Conservation (phyloP, 2,797 vertebrate genomes). For the Gymnodraco acuticeps region DNA sequence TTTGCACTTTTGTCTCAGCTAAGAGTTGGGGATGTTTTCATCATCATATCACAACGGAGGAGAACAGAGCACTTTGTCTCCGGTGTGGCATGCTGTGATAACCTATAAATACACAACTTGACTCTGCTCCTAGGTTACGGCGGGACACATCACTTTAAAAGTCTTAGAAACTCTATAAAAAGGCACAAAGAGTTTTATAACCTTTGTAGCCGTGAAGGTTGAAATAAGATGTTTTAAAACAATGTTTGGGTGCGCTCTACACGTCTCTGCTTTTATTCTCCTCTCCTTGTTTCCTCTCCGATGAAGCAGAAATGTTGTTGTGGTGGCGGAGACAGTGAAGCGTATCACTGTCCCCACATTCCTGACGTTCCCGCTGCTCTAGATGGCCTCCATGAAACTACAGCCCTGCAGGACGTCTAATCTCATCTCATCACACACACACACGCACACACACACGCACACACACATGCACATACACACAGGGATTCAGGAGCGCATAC, state of each 20-base stretch:
- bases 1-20: conserved; percentile 45
- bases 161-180: conserved; percentile 37
- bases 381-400: conserved; percentile 71
- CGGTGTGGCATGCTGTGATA: conserved; percentile 49
- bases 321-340: conserved; percentile 59
- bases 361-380: conserved; percentile 72
- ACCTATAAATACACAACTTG: conserved; percentile 68
- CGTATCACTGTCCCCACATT: conserved; percentile 75
- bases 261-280: conserved; percentile 13
- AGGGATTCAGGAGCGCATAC: conserved; percentile 15
- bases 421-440: conserved; percentile 71
- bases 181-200: conserved; percentile 26
- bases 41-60: conserved; percentile 34
- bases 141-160: conserved; percentile 46
- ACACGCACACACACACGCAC: conserved; percentile 36
- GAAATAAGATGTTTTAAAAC: conserved; percentile 11
- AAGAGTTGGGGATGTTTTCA: conserved; percentile 48
- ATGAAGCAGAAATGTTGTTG: conserved; percentile 47
- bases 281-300: conserved; percentile 17
- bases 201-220: conserved; percentile 14
- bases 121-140: conserved; percentile 22
- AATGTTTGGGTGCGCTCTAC: not conserved
- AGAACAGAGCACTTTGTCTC: conserved; percentile 52
- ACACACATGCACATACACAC: conserved; percentile 45
- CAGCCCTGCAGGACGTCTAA: conserved; percentile 69